phyloP scores from a whole-genome alignment of 2,888 invertebrate species.

The Lepidocyrtoides sp. region DNA sequence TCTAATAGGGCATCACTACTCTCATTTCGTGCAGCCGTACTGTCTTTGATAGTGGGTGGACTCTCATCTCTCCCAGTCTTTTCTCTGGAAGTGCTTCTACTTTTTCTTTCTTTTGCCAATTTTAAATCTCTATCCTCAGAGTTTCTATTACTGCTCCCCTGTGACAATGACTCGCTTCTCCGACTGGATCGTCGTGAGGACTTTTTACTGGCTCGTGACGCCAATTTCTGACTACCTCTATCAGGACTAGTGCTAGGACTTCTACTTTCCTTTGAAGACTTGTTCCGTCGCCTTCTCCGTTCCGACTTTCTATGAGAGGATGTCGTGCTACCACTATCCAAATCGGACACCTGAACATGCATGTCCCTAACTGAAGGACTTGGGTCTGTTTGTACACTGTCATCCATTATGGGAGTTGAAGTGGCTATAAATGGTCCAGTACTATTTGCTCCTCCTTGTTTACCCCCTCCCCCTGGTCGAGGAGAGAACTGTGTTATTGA shows the following conservation, averaged over 20 bases:
- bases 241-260: conserved; percentile 66
- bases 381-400: conserved; percentile 81
- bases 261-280: conserved; percentile 51
- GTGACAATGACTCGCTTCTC: conserved; percentile 62
- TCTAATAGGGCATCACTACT: conserved; percentile 79
- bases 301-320: conserved; percentile 75
- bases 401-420: conserved; percentile 81
- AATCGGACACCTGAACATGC: conserved; percentile 79
- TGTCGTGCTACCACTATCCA: conserved; percentile 61
- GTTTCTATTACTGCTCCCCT: conserved; percentile 55
- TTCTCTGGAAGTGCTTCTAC: conserved; percentile 86
- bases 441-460: conserved; percentile 20
- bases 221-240: conserved; percentile 19
- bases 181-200: conserved; percentile 74
- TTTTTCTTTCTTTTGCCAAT: conserved; percentile 85
- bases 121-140: conserved; percentile 84
- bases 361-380: conserved; percentile 81
- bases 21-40: conserved; percentile 51
- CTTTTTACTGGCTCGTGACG: conserved; percentile 71
- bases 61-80: conserved; percentile 86
- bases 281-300: conserved; percentile 72
- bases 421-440: conserved; percentile 74
- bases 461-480: conserved; percentile 8
- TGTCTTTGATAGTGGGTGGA: conserved; percentile 60
- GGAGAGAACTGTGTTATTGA: conserved; percentile 66